Base-by-base conservation (phyloP, 2,113 vertebrate genomes). In the Dascyllus trimaculatus region DNA sequence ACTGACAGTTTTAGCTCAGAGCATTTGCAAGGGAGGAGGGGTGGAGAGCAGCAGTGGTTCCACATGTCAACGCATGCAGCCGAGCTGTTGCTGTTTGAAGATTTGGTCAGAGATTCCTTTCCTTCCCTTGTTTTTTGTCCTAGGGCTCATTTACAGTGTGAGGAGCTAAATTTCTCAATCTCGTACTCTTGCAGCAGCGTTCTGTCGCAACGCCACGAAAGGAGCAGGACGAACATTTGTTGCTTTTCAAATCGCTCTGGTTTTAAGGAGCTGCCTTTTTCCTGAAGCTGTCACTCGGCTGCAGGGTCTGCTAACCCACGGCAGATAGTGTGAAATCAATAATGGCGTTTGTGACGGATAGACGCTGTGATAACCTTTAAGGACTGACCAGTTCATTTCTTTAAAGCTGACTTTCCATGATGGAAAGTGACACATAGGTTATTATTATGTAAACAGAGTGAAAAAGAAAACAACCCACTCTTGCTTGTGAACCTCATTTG, bases 31-130 rank as follows among this genome's bases (percentile, higher is more conserved):
- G 43, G 40, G 40, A 63, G 49, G 19, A n/a, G 60, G 11, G 54
- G n/a, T 17, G 1, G 24, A 13, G 45, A 52, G 72, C 24, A 53
- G 75, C 35, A 19, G 29, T 11, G 11, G n/a, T n/a, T n/a, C n/a
- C 63, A 62, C 89, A 85, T 86, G 90, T 89, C 57, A 71, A 66
- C 0, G 18, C 87, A 83, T 40, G 89, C 73, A 74, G 85, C 24
- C 0, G 9, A 56, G 67, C 26, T 11, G 8, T 11, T 66, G 49
- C 66, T 21, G 6, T 67, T 46, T 29, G 18, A 11, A 75, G 62
- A n/a, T 60, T 35, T 24, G 51, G 53, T 48, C 43, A 15, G 46
- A 21, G 22, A 24, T 32, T 69, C 29, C 62, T 59, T 56, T 66
- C 62, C 61, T 67, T n/a, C 10, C 43, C 52, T 22, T 5, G 9